These are phyloP conservation scores for Tautogolabrus adspersus DNA, from an alignment of 2,113 vertebrate genomes.

Conservation along the genomic window DNA sequence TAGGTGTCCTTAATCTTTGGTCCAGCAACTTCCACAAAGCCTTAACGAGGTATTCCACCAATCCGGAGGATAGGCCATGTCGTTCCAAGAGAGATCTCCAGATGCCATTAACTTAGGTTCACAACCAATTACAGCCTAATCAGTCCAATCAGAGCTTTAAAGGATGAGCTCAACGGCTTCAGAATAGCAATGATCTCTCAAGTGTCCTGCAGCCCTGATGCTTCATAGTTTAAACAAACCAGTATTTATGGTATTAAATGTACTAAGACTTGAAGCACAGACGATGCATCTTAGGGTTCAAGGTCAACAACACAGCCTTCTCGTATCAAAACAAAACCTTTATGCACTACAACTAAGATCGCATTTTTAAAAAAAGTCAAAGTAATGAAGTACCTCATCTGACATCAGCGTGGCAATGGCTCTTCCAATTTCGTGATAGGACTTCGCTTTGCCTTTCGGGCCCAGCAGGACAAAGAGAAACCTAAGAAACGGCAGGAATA, in stretches of 20 bases:
- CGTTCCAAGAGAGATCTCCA: not conserved
- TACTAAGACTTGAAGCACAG: not conserved
- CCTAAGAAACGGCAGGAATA: conserved; percentile 72
- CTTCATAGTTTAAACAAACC: not conserved
- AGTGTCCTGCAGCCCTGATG: not conserved
- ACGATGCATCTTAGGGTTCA: too few species aligned
- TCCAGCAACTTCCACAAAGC: not conserved
- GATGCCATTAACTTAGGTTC: not conserved
- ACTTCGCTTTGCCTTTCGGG: conserved; percentile 97
- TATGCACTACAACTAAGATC: too few species aligned
- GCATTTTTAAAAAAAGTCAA: not conserved
- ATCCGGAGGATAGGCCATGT: not conserved
- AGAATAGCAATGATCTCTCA: not conserved
- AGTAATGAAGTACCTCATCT: conserved; percentile 88
- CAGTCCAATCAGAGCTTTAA: conserved; percentile 12
- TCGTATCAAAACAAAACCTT: too few species aligned
- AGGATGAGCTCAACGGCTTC: not conserved
- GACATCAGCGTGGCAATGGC: conserved; percentile 98
- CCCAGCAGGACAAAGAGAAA: conserved; percentile 97
- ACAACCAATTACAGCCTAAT: conserved; percentile 3
- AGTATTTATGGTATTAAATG: not conserved
- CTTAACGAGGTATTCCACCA: not conserved
- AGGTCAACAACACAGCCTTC: too few species aligned
- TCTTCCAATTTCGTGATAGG: conserved; percentile 97
- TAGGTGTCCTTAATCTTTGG: not conserved